Evolutionary conservation across 2,113 vertebrate genomes (phyloP).

Genomic region (Centropus bengalensis): DNA sequence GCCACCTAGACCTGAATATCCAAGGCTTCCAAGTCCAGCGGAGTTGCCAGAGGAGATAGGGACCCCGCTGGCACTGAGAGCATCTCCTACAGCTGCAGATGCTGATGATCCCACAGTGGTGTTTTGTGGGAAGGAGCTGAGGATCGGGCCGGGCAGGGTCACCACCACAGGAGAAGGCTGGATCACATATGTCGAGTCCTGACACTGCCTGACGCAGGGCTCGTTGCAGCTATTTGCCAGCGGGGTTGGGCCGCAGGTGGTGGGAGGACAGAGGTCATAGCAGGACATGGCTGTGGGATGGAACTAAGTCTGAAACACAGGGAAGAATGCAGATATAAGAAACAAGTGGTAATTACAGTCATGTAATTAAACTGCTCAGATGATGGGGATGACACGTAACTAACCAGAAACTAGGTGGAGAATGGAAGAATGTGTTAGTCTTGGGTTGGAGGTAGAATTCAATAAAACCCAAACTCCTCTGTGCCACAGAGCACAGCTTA

Average conservation of each 20-base stretch:
- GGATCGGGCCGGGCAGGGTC: conserved; percentile 29
- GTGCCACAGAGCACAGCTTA: fast-evolving
- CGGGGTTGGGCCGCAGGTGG: background rate
- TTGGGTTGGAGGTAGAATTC: background rate
- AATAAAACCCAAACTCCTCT: background rate
- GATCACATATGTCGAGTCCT: conserved; percentile 8
- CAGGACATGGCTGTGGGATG: background rate
- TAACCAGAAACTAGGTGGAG: background rate
- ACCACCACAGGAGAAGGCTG: conserved; percentile 14
- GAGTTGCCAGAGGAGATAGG: background rate
- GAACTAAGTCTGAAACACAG: background rate
- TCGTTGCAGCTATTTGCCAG: conserved; percentile 44
- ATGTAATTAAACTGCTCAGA: fast-evolving
- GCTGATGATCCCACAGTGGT: conserved; percentile 47
- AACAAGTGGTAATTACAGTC: background rate
- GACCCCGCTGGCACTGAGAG: background rate
- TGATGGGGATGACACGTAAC: background rate
- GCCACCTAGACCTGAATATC: background rate
- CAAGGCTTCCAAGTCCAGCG: background rate
- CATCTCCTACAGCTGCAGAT: background rate
- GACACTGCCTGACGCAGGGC: conserved; percentile 33
- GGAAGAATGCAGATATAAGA: background rate
- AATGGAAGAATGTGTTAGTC: background rate
- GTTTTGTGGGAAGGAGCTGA: conserved; percentile 48
- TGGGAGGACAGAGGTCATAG: background rate